Conservation (phyloP, 1,140 invertebrate genomes). For the Mizuhopecten yessoensis region DNA sequence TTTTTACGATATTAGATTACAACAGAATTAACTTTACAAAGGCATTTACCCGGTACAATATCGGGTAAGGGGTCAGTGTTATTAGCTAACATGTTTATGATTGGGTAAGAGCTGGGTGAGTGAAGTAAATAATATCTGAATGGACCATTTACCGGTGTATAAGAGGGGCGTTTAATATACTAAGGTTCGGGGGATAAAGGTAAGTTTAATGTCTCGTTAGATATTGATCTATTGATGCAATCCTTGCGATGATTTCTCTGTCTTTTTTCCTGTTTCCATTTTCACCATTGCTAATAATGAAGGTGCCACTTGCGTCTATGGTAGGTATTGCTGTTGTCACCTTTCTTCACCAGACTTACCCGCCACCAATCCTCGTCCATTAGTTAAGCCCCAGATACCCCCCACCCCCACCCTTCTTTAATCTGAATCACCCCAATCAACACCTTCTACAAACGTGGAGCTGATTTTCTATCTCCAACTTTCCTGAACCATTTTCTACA, state of each 20-base stretch:
- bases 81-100: no score
- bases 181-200: background rate
- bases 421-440: background rate
- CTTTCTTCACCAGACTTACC: background rate
- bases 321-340: constrained; percentile 54
- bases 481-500: background rate
- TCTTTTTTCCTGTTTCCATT: constrained; percentile 39
- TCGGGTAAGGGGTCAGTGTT: no score
- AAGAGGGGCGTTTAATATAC: no score
- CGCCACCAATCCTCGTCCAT: background rate
- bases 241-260: constrained; percentile 32
- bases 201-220: background rate
- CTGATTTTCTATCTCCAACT: background rate
- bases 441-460: no score
- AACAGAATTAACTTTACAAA: no score
- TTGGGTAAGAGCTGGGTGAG: no score
- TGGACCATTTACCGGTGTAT: no score
- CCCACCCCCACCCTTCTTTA: background rate
- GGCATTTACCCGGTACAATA: no score
- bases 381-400: background rate
- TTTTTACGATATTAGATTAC: no score
- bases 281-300: constrained; percentile 29
- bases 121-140: no score
- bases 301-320: constrained; percentile 63
- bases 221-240: background rate